Base-by-base conservation (phyloP, 2,888 invertebrate genomes). In the Acleris laterana region DNA sequence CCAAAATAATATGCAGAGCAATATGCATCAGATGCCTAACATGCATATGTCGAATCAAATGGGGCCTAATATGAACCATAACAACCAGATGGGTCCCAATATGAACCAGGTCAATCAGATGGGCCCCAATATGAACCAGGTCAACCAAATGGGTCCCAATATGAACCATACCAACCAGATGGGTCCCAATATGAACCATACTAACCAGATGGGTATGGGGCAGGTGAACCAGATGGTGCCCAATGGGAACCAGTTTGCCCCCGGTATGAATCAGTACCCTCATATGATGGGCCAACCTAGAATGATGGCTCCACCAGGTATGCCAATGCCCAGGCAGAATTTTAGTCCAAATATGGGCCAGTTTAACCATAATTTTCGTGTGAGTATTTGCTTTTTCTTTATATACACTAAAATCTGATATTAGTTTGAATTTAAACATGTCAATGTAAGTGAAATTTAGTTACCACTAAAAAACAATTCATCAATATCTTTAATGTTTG, bases 281-380 rank as follows among this genome's bases (percentile, higher is more conserved):
- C 87, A 87, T 66, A 85, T 89, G 84, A 85, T 90, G 84, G 81
- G 84, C 0, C 90, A 89, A 58, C 83, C 85, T 0, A 74, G 90
- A 13, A 89, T 91, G 89, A 83, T 92, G 0, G 90, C 90, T 0
- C 91, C 92, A 0, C 92, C 91, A 0, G 91, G 91, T 0, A 85
- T 93, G 49, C 81, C 78, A 5, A 86, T 89, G 83, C 88, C 87
- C 0, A 74, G 89, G 58, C 92, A 89, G 71, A 90, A 85, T 79
- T 92, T 88, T 70, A 88, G 72, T 52, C 82, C 84, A 1, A 90
- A 82, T 60, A 80, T 90, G 77, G 86, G 84, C 2, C 89, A 86
- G 55, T 89, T 74, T 65, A 90, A 90, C 61, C 82, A 78, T 46
- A 90, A 84, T 81, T 92, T 90, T 89, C 90, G 92, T 69, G 92